Evolutionary conservation across 2,888 invertebrate genomes (phyloP), one percentile per base, ranked within the genome.

Genomic region (Cephus pygmeus): DNA sequence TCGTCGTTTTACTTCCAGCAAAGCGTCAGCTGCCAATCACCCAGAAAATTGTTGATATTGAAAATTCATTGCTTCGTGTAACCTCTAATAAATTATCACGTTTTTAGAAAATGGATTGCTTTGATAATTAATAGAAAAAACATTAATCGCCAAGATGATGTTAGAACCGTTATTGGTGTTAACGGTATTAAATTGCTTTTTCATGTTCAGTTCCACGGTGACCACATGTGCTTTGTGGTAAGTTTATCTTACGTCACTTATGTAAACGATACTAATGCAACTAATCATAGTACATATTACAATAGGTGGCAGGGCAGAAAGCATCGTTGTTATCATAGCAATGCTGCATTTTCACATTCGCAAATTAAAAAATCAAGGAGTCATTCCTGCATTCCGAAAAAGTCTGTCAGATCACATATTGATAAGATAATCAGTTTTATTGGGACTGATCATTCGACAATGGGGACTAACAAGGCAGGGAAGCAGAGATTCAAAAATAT

Each of bases 221-320:
- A 88, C 87, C 56, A 88, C 86, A 0, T 88, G 87, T 75, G 87
- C 88, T 31, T 82, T 88, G 40, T 88, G 87, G 87, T 87, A 82
- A 81, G 75, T 31, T 69, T 73, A 68, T 33, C 56, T 77, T n/a
- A 30, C 30, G 56, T 36, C n/a, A 15, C 23, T n/a, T 40, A 11
- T 23, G 23, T 56, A 23, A 56, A 9, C 23, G 9, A 9, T 9
- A 56, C 1, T 56, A 56, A 56, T 9, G 56, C 56, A 56, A 56
- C 1, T 12, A 34, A 69, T 30, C 4, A 31, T 36, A 36, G 36
- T 75, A 36, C 11, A 36, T 76, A 34, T 30, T 35, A 71, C 23
- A 69, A 23, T 75, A 87, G 87, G 87, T 87, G 86, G 84, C 87
- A 88, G 75, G 84, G 85, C 79, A 83, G 83, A 15, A 81, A 77